These are phyloP conservation scores for Trypoxylon attenuatum DNA, from an alignment of 2,888 invertebrate species.

Conservation along the genomic window DNA sequence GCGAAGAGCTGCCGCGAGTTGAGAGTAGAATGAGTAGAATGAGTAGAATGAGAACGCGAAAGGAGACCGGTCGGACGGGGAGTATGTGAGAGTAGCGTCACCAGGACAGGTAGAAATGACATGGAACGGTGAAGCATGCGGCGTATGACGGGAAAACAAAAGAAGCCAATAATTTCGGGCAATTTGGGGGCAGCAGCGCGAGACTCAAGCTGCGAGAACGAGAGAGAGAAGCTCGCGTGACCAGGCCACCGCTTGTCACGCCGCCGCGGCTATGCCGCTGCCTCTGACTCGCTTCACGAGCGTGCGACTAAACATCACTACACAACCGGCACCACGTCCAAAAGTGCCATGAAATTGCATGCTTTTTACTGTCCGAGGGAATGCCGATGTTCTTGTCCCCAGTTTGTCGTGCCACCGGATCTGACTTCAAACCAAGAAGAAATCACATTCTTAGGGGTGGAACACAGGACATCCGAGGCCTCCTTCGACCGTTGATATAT, in stretches of 20 bases:
- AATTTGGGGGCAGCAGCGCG: conserved; percentile 73
- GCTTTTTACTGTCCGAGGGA: too few relatives aligned
- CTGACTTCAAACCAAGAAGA: too few relatives aligned
- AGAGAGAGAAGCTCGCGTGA: conserved; percentile 57
- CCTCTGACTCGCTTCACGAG: conserved; percentile 35
- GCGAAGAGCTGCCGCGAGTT: too few relatives aligned
- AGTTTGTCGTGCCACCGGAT: conserved; percentile 18
- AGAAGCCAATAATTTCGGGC: conserved; percentile 74
- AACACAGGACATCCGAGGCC: too few relatives aligned
- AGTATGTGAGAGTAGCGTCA: conserved; percentile 53
- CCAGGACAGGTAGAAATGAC: conserved; percentile 65
- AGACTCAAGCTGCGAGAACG: too few relatives aligned
- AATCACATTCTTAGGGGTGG: too few relatives aligned
- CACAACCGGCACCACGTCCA: conserved; percentile 10
- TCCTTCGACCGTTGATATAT: too few relatives aligned
- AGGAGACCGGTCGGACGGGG: conserved; percentile 11
- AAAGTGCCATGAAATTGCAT: too few relatives aligned
- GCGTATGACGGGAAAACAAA: conserved; percentile 73
- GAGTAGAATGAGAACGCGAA: background rate
- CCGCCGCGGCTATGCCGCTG: too few relatives aligned
- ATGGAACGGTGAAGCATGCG: conserved; percentile 66
- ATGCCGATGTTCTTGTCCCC: conserved; percentile 12
- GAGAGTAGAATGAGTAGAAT: background rate
- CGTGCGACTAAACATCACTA: conserved; percentile 44
- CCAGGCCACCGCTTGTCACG: conserved; percentile 52